phyloP scores from a whole-genome alignment of 2,797 vertebrate genomes.

The Nannoperca australis region DNA sequence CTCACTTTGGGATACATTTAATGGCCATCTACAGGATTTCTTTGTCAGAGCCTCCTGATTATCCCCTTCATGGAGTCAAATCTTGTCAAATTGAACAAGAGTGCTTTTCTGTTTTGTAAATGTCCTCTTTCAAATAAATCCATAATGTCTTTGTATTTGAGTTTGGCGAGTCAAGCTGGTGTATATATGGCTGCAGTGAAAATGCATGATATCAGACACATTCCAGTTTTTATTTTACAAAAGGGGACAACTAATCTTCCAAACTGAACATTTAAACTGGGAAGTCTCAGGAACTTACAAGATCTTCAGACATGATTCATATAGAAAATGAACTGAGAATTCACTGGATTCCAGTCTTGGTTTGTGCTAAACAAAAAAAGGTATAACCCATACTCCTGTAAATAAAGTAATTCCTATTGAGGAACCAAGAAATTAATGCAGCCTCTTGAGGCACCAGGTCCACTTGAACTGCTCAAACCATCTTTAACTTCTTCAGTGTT shows the following conservation, averaged over 20 bases:
- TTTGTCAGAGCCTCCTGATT: not conserved
- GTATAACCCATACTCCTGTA: no score
- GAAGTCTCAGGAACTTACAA: not conserved
- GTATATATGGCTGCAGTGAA: not conserved
- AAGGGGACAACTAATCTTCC: not conserved
- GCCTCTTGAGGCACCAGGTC: not conserved
- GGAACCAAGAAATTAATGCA: not conserved
- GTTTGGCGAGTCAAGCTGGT: no score
- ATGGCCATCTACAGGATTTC: conserved; percentile 7
- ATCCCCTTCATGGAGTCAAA: not conserved
- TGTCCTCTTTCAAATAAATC: conserved; percentile 54
- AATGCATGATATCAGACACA: not conserved
- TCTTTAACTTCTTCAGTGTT: conserved; percentile 76
- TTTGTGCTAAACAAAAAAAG: no score
- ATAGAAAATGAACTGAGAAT: not conserved
- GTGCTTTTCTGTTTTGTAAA: conserved; percentile 27
- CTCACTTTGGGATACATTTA: not conserved
- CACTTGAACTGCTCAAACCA: conserved; percentile 46
- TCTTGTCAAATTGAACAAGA: not conserved
- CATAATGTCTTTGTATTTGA: conserved; percentile 19
- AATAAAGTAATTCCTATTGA: not conserved
- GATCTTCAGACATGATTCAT: not conserved
- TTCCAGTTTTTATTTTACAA: not conserved
- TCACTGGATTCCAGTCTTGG: no score
- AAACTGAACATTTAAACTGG: conserved; percentile 13